Evolutionary conservation across 2,888 invertebrate genomes (phyloP), one percentile per base, ranked within the genome.

Genomic region (Bedellia somnulentella): DNA sequence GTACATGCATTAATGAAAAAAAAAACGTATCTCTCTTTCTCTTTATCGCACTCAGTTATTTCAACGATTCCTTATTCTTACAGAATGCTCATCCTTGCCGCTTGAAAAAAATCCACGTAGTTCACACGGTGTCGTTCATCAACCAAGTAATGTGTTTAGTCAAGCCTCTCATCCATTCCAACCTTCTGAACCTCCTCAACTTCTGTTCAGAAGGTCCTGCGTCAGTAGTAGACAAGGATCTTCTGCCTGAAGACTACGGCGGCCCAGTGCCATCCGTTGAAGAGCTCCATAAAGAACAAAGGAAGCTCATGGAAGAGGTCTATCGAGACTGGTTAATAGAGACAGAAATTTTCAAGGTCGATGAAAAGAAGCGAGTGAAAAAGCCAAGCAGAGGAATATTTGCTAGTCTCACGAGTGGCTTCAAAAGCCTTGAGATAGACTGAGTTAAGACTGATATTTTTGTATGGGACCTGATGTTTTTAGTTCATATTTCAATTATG

Each of bases 71-170:
- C n/a, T n/a, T n/a, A n/a, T n/a, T n/a, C n/a, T n/a, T n/a, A n/a
- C 59, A 83, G 83, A 83, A 81, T 46, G 85, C 81, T 0, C 83
- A 84, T 48, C 84, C 85, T 1, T 81, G 80, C 28, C 78, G 83
- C 33, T 64, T 85, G 11, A 83, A 82, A 57, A 80, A 78, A 45
- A 79, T 85, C 43, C 83, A 84, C 52, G 78, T 85, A 1, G 73
- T 85, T 24, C 81, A 85, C 49, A 81, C 83, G 1, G 81, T 82
- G 4, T 80, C 80, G 27, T 84, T 83, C 62, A 81, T 85, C 43
- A 82, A 83, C 50, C 84, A 84, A 54, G 78, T 83, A 13, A 82
- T 84, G 82, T 76, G 82, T 30, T 70, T 85, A 24, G 66, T 85
- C 5, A 77, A 81, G 36, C 85, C 85, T 0, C 64, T 85, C 39